A percentile compares a stretch with the other conserved stretches of the same genome.
Evolutionary conservation across 1,140 invertebrate species (phyloP).

Genomic region (Diabrotica undecimpunctata): DNA sequence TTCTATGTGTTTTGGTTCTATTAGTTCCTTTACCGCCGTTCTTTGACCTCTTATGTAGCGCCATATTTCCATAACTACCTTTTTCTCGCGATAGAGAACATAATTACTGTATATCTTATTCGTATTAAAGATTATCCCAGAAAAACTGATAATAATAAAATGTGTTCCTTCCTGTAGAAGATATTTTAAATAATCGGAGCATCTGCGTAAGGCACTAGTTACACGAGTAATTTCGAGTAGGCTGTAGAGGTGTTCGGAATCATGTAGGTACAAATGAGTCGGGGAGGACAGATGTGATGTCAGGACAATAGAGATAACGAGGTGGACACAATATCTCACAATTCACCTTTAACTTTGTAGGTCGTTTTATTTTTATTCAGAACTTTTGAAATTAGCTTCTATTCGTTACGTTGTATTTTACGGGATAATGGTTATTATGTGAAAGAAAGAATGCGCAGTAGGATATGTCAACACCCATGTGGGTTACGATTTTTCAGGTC

Average conservation of each 20-base stretch:
- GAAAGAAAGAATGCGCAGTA: constrained; percentile 11
- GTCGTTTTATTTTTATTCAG: constrained; percentile 7
- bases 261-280: neutral
- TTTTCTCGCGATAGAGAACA: too few species aligned
- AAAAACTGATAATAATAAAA: too few species aligned
- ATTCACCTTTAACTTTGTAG: constrained; percentile 9
- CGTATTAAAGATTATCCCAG: too few species aligned
- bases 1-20: too few species aligned
- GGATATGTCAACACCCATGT: constrained; percentile 3
- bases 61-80: too few species aligned
- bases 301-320: constrained; percentile 13
- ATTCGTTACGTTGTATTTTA: constrained; percentile 15
- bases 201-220: constrained; percentile 7
- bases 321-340: constrained; percentile 12
- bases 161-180: too few species aligned
- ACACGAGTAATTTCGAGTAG: neutral
- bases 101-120: too few species aligned
- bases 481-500: neutral
- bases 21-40: too few species aligned
- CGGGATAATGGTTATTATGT: constrained; percentile 7
- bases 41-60: too few species aligned
- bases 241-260: constrained; percentile 4
- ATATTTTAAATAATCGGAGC: too few species aligned
- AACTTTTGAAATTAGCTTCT: constrained; percentile 4
- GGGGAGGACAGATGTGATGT: constrained; percentile 10